Conservation (phyloP, 2,113 vertebrate genomes). For the Lamprotornis superbus region DNA sequence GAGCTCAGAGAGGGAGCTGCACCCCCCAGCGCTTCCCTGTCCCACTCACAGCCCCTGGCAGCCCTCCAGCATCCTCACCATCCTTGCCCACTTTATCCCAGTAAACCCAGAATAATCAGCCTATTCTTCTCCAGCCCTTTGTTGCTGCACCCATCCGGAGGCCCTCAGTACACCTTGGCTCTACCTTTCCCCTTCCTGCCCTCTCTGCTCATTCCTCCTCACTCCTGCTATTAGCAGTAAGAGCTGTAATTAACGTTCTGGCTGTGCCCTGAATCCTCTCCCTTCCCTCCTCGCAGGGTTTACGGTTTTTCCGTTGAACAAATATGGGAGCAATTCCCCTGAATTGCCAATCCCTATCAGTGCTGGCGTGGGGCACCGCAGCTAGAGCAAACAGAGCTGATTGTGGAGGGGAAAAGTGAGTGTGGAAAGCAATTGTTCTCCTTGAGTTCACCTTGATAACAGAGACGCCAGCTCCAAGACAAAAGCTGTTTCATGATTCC, state of each 20-base stretch:
- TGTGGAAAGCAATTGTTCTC: slow-evolving; percentile 29
- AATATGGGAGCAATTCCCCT: not conserved
- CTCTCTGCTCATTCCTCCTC: not conserved
- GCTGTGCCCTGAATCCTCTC: not conserved
- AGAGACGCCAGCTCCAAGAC: slow-evolving; percentile 17
- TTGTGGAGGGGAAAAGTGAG: not conserved
- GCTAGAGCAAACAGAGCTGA: slow-evolving; percentile 41
- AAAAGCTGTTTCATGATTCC: not conserved
- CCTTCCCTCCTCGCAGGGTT: not conserved
- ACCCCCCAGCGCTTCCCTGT: not conserved
- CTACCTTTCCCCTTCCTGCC: slow-evolving; percentile 15
- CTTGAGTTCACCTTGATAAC: slow-evolving; percentile 10
- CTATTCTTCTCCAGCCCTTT: not conserved
- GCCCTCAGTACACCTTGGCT: not conserved
- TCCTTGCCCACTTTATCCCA: not conserved
- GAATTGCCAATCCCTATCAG: not conserved
- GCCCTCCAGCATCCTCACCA: not conserved
- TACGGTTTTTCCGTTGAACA: not conserved
- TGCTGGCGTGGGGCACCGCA: not conserved
- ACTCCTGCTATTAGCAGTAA: not conserved
- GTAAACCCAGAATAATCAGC: slow-evolving; percentile 13
- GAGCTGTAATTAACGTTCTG: not conserved
- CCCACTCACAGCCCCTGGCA: not conserved
- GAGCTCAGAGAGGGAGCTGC: not conserved
- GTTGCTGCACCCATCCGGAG: slow-evolving; percentile 45